These are phyloP conservation scores for Galagoides demidoff DNA, from an alignment of 2,797 vertebrate species.

Conservation along the genomic window DNA sequence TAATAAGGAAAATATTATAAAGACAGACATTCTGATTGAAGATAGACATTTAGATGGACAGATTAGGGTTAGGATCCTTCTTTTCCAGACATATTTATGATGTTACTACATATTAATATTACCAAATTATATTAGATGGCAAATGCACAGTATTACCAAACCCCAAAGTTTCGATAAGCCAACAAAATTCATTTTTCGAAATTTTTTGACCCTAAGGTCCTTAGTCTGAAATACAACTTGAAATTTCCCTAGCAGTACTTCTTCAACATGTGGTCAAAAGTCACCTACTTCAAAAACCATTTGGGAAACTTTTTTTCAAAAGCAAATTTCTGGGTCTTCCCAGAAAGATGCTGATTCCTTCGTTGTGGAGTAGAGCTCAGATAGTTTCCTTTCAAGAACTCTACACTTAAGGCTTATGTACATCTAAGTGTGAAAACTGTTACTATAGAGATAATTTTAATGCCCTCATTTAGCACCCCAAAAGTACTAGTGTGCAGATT, in stretches of 20 bases:
- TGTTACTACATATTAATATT: not conserved
- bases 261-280: not conserved
- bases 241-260: not conserved
- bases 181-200: not conserved
- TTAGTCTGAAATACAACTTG: slow-evolving; percentile 20
- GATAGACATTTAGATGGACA: not conserved
- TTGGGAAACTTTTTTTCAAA: not conserved
- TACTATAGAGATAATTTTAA: not conserved
- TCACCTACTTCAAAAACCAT: slow-evolving; percentile 25
- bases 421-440: not conserved
- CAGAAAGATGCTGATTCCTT: not conserved
- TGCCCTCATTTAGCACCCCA: not conserved
- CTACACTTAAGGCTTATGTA: not conserved
- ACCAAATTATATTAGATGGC: not conserved
- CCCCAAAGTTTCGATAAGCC: not conserved
- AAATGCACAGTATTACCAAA: not conserved
- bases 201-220: not conserved
- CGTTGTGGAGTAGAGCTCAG: not conserved
- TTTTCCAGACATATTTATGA: not conserved
- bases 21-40: not conserved
- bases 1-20: not conserved
- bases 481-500: not conserved
- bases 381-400: not conserved
- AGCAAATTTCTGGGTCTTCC: not conserved
- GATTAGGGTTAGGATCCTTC: not conserved